Evolutionary conservation across 1,140 invertebrate genomes (phyloP).

Genomic region (Zaprionus africanus): DNA sequence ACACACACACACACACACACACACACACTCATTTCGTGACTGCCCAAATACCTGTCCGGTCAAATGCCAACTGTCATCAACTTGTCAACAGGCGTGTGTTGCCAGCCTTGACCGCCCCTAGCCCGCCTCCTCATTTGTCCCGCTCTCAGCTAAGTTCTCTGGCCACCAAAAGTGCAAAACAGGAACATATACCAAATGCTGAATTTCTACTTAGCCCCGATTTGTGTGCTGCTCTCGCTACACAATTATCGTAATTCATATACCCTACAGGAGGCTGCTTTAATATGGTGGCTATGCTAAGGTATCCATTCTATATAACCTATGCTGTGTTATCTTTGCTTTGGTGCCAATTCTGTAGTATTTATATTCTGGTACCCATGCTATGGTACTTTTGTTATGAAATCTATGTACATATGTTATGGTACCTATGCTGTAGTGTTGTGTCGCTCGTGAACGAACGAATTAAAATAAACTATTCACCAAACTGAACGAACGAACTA

Average conservation of each 20-base stretch:
- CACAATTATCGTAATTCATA: neutral
- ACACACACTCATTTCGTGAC: slow-evolving; percentile 3
- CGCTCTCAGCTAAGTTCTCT: neutral
- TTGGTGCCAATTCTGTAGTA: too few relatives aligned
- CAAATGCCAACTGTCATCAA: slow-evolving; percentile 31
- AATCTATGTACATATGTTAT: too few relatives aligned
- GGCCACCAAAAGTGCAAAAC: neutral
- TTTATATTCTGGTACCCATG: too few relatives aligned
- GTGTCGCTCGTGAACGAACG: too few relatives aligned
- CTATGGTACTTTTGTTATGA: too few relatives aligned
- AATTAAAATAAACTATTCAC: too few relatives aligned
- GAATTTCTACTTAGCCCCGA: neutral
- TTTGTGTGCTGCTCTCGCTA: neutral
- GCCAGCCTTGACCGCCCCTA: neutral
- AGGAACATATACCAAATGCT: neutral
- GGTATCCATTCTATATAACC: too few relatives aligned
- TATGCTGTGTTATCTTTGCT: neutral
- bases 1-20: neutral
- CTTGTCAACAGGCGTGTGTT: slow-evolving; percentile 12
- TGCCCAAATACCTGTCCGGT: slow-evolving; percentile 20
- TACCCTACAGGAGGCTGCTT: neutral
- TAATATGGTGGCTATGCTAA: too few relatives aligned
- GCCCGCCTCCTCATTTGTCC: neutral
- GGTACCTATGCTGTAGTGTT: too few relatives aligned
- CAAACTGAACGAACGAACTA: too few relatives aligned